These are phyloP conservation scores for Sebastes vulpes DNA, from an alignment of 2,797 vertebrate genomes.

Conservation along the genomic window DNA sequence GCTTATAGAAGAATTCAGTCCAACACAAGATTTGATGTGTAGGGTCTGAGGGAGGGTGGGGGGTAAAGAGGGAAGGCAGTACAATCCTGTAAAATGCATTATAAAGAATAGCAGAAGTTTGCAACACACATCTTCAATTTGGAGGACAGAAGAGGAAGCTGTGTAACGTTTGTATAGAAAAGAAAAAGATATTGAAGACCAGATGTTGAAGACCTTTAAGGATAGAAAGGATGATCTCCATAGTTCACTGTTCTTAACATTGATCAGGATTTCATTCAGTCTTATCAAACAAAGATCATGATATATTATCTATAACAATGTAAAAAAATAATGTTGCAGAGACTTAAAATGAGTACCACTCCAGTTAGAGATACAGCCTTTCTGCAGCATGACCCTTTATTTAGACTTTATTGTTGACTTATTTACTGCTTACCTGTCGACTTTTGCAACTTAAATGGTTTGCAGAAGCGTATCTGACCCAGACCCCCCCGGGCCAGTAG, in stretches of 20 bases:
- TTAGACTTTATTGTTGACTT: not conserved
- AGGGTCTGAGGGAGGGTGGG: not conserved
- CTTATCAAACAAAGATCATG: not conserved
- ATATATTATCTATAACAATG: not conserved
- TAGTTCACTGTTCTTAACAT: too few relatives aligned
- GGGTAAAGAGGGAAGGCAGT: too few relatives aligned
- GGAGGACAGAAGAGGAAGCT: too few relatives aligned
- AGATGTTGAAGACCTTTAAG: not conserved
- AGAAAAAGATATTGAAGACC: too few relatives aligned
- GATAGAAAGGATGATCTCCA: too few relatives aligned
- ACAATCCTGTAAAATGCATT: too few relatives aligned
- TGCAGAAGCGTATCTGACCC: not conserved
- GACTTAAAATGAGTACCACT: not conserved
- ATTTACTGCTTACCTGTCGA: not conserved
- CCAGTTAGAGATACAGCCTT: not conserved
- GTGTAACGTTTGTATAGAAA: not conserved
- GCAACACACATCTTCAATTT: too few relatives aligned
- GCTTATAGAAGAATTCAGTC: constrained; percentile 1
- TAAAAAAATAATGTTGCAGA: not conserved
- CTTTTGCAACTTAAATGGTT: not conserved
- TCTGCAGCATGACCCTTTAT: not conserved
- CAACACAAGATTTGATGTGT: too few relatives aligned
- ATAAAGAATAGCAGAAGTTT: too few relatives aligned
- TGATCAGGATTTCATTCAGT: not conserved
- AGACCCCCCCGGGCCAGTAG: too few relatives aligned